phyloP scores from a whole-genome alignment of 2,113 vertebrate species.

The Silurus glanis region DNA sequence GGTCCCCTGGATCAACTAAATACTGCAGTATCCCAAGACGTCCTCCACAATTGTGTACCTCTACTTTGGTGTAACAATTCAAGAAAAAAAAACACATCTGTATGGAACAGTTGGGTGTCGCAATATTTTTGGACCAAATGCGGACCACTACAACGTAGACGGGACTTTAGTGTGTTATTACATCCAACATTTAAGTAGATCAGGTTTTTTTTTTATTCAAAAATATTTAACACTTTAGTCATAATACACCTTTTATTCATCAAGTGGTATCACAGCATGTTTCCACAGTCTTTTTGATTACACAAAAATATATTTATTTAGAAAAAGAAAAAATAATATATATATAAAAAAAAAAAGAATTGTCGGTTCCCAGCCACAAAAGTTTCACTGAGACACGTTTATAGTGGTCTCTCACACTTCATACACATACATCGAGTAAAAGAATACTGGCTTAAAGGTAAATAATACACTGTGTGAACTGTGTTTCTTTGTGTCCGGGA shows the following conservation, averaged over 20 bases:
- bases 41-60: no score
- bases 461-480: conserved; percentile 39
- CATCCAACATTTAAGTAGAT: background rate
- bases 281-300: conserved; percentile 35
- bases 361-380: conserved; percentile 20
- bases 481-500: conserved; percentile 20
- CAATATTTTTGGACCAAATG: no score
- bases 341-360: background rate
- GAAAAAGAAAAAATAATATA: background rate
- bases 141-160: no score
- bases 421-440: background rate
- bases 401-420: conserved; percentile 31
- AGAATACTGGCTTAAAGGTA: background rate
- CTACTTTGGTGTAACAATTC: no score
- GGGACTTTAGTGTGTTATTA: background rate
- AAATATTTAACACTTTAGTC: background rate
- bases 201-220: no score
- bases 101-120: no score
- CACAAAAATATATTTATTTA: conserved; percentile 22
- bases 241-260: conserved; percentile 27
- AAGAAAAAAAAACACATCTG: no score
- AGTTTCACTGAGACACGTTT: conserved; percentile 24
- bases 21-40: no score
- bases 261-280: conserved; percentile 34
- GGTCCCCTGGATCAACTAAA: no score